A percentile compares a stretch with the other conserved stretches of the same genome.
Evolutionary conservation across 2,797 vertebrate species (phyloP).

Genomic region (Pteropus rufus): DNA sequence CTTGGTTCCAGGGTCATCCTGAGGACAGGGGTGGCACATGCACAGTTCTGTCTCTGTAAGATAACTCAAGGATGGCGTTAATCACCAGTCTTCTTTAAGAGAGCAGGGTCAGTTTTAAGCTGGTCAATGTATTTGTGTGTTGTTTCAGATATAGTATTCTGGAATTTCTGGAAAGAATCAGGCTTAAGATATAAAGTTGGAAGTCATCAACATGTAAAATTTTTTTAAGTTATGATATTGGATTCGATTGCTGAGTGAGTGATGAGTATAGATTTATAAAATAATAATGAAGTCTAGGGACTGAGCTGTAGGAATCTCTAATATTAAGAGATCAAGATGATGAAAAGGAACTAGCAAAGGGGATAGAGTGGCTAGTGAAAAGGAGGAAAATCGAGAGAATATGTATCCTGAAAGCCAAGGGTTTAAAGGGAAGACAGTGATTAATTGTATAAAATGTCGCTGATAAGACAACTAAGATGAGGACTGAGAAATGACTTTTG

Average conservation of each 20-base stretch:
- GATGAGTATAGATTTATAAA: not conserved
- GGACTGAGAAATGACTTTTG: not conserved
- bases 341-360: not conserved
- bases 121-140: not conserved
- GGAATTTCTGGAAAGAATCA: not conserved
- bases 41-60: not conserved
- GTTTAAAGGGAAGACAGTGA: not conserved
- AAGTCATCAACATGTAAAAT: not conserved
- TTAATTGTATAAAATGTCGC: not conserved
- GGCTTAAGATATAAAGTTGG: not conserved
- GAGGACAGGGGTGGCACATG: not conserved
- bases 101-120: not conserved
- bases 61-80: not conserved
- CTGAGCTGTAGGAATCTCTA: not conserved
- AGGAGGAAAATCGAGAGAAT: not conserved
- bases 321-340: not conserved
- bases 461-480: not conserved
- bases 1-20: not conserved
- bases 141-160: not conserved
- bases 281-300: not conserved
- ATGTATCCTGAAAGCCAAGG: not conserved
- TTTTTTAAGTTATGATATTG: not conserved
- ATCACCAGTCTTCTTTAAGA: not conserved
- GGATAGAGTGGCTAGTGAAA: not conserved
- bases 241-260: not conserved